A percentile compares a stretch with the other conserved stretches of the same genome.
These are phyloP conservation scores for Tineola bisselliella DNA, from an alignment of 2,888 invertebrate genomes.

Conservation along the genomic window DNA sequence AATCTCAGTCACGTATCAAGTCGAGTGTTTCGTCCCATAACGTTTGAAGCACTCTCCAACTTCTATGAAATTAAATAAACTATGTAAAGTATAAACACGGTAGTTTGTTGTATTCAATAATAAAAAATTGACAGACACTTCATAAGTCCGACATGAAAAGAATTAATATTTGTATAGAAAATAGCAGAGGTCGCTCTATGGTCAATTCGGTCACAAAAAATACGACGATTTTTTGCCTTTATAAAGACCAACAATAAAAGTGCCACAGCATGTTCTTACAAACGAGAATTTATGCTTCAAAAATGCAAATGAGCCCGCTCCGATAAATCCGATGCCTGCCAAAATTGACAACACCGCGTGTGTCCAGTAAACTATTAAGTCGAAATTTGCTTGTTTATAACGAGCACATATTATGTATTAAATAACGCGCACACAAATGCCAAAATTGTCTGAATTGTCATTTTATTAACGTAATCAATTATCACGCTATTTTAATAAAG, in stretches of 20 bases:
- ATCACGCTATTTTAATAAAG: not conserved
- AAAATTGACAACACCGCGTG: slow-evolving; percentile 18
- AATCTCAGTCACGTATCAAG: not conserved
- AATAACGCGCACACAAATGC: not conserved
- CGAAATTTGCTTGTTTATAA: slow-evolving; percentile 14
- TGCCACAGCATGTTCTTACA: slow-evolving; percentile 60
- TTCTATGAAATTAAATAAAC: not conserved
- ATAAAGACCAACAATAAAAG: slow-evolving; percentile 62
- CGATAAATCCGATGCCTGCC: slow-evolving; percentile 24
- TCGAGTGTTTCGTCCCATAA: not conserved
- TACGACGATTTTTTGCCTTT: slow-evolving; percentile 47
- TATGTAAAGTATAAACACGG: slow-evolving; percentile 6
- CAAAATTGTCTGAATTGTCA: not conserved
- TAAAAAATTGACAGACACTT: slow-evolving; percentile 38
- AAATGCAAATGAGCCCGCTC: slow-evolving; percentile 57
- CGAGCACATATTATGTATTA: not conserved
- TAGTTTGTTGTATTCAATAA: slow-evolving; percentile 19
- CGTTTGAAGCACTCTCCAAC: not conserved
- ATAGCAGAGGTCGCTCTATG: slow-evolving; percentile 41
- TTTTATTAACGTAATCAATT: slow-evolving; percentile 1
- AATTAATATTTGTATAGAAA: slow-evolving; percentile 59
- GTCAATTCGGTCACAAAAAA: slow-evolving; percentile 25
- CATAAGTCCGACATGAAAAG: slow-evolving; percentile 33
- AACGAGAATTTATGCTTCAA: slow-evolving; percentile 64
- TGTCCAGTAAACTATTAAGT: slow-evolving; percentile 17